Base-by-base conservation (phyloP, 2,113 vertebrate species). In the Carettochelys insculpta region DNA sequence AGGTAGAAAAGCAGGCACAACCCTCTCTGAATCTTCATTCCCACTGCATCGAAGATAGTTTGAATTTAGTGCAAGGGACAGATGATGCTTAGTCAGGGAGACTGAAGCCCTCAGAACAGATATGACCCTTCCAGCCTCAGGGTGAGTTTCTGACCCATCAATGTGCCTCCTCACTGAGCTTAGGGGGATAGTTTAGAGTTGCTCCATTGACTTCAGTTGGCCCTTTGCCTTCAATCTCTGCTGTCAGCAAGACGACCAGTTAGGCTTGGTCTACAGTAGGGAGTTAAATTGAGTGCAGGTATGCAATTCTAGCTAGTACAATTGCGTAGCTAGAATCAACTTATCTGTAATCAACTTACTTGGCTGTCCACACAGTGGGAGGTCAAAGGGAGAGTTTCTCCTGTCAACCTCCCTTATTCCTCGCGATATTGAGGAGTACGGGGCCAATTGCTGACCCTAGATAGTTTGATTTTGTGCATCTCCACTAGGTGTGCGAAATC, bases 91-190 rank as follows among this genome's bases (percentile, higher is more conserved):
- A 54, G 24, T 11, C 43, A 22, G 47, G 53, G 51, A 65, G 75
- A 65, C 56, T 41, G 71, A 13, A 58, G 75, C 51, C 82, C 80
- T 8, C 87, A 25, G 34, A 24, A 50, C 29, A 3, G 24, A 56
- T 20, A 11, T 3, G 19, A 13, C 20, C 34, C 29, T 29, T 50
- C 51, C 41, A 71, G 58, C 68, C 51, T 14, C 53, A 47, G 50
- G 50, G n/a, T 7, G 7, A 52, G 20, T 31, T 25, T 25, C 6
- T 45, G 73, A 45, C 0, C 45, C 3, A 20, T n/a, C 52, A 25
- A 16, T 12, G 19, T 52, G 17, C 17, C 13, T 38, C 61, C 56
- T 17, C 22, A 79, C 34, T 4, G 3, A 10, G 4, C 11, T 0
- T 43, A 12, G 58, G 34, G 58, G 71, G 89, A 22, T 3, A 34